Percentiles rank a stretch among this genome's conserved stretches.
Evolutionary conservation across 2,113 vertebrate species (phyloP).

Genomic region (Neogobius melanostomus): DNA sequence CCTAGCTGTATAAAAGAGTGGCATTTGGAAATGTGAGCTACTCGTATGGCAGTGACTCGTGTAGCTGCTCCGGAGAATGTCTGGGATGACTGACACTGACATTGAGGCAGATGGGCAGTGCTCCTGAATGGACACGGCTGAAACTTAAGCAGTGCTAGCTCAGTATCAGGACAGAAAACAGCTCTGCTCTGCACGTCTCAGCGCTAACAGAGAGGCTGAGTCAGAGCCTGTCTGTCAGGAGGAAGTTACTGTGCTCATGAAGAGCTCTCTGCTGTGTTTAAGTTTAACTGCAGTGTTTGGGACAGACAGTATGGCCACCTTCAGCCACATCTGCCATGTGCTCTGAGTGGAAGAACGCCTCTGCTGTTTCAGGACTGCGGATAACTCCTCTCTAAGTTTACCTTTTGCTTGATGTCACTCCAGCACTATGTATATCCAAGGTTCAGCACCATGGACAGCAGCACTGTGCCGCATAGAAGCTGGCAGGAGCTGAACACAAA

Average conservation of each 20-base stretch:
- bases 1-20: constrained; percentile 58
- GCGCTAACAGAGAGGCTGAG: constrained; percentile 43
- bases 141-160: constrained; percentile 62
- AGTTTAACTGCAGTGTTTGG: constrained; percentile 21
- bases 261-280: constrained; percentile 26
- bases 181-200: constrained; percentile 47
- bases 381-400: constrained; percentile 34
- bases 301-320: constrained; percentile 31
- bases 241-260: constrained; percentile 26
- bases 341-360: constrained; percentile 2
- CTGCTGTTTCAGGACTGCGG: constrained; percentile 17
- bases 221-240: constrained; percentile 37
- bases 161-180: constrained; percentile 53
- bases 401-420: constrained; percentile 17
- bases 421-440: constrained; percentile 23
- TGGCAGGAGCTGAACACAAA: constrained; percentile 30
- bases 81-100: constrained; percentile 69
- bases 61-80: constrained; percentile 56
- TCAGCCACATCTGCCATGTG: constrained; percentile 20
- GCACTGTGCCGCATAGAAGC: constrained; percentile 18
- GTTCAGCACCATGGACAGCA: constrained; percentile 68
- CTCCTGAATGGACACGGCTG: constrained; percentile 63
- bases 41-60: constrained; percentile 67
- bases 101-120: constrained; percentile 62
- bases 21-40: constrained; percentile 72